Evolutionary conservation across 1,140 invertebrate genomes (phyloP).

Genomic region (Apis laboriosa): DNA sequence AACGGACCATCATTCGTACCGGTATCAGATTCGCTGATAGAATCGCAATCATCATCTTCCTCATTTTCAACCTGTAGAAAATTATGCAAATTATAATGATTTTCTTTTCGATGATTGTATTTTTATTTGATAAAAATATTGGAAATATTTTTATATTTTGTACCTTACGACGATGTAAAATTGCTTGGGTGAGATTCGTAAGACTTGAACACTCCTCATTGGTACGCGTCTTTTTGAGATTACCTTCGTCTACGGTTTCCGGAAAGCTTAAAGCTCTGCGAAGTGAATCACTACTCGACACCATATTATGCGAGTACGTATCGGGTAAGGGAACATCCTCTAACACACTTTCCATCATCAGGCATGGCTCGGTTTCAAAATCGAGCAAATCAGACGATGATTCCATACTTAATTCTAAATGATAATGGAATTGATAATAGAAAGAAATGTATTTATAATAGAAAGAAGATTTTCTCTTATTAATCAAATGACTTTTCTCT

Average conservation of each 20-base stretch:
- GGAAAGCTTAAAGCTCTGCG: constrained; percentile 75
- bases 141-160: neutral
- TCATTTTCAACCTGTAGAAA: constrained; percentile 74
- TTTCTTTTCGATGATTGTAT: neutral
- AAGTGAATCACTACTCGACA: constrained; percentile 82
- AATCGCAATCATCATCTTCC: constrained; percentile 77
- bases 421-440: neutral
- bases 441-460: neutral
- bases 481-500: no score
- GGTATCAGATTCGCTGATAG: constrained; percentile 75
- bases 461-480: neutral
- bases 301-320: constrained; percentile 86
- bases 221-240: constrained; percentile 61
- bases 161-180: constrained; percentile 76
- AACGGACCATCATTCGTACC: constrained; percentile 71
- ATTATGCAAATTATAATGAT: neutral
- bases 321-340: constrained; percentile 85
- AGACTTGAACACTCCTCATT: constrained; percentile 76
- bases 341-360: constrained; percentile 88
- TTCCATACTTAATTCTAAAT: constrained; percentile 75
- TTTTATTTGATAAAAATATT: neutral
- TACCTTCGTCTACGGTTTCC: constrained; percentile 73
- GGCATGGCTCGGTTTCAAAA: constrained; percentile 89
- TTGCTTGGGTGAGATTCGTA: constrained; percentile 78
- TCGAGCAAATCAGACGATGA: constrained; percentile 86